Base-by-base conservation (phyloP, 2,113 vertebrate species). In the Callionymus lyra region DNA sequence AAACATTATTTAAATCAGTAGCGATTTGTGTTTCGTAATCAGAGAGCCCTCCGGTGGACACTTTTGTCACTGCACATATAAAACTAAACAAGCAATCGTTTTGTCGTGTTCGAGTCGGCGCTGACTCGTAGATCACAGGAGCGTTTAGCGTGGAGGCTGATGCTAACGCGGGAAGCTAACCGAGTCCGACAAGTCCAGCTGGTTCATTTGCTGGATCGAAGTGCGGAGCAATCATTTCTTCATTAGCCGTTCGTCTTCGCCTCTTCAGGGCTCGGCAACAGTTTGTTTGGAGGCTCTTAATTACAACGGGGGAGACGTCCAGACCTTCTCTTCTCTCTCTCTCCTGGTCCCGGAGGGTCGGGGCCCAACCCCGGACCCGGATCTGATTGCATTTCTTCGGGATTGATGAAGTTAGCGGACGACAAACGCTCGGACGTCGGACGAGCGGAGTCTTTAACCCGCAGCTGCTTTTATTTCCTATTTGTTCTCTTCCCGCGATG, bases 231-330 rank as follows among this genome's bases (percentile, higher is more conserved):
- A 87, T 87, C 80, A 85, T 86, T 85, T 87, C 82, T 83, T 87
- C 79, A 83, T 87, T 87, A 86, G 79, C 44, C 59, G 59, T 83
- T 84, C 82, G 84, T 85, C 83, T 83, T 69, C 77, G 79, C 69
- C 70, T 79, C 81, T 84, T 77, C 78, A 74, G 79, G 80, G 75
- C 68, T 81, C 66, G 65, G 56, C 70, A 58, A 67, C 71, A 82
- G 82, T 83, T 84, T 82, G 84, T 86, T 85, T 82, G 79, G 82
- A 74, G 77, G 70, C 84, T 87, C 85, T 87, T 87, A 85, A 87
- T 87, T 86, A 86, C 79, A 82, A 81, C n/a, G 81, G 73, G 74
- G 82, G 79, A 83, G 80, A 78, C 27, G 65, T 66, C 56, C 47
- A 75, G 77, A 81, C 79, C 69, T 77, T 71, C 9, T 69, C 69